A percentile compares a stretch with the other conserved stretches of the same genome.
phyloP scores from a whole-genome alignment of 2,888 invertebrate species.

The Liposcelis brunnea region DNA sequence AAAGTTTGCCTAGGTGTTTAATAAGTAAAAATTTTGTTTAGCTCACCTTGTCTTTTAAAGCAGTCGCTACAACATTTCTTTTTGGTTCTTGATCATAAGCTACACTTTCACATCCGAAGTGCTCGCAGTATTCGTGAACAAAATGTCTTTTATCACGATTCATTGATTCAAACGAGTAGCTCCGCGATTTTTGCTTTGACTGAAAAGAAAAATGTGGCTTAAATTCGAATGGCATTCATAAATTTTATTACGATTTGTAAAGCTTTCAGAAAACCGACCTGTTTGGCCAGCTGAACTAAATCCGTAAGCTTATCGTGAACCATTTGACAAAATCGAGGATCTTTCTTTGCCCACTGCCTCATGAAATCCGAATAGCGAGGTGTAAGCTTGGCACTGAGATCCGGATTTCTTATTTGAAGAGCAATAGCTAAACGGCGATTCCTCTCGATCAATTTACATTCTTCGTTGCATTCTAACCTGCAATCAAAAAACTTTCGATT shows the following conservation, averaged over 20 bases:
- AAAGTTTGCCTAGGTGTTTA: background rate
- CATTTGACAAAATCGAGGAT: conserved; percentile 59
- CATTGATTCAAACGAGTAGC: conserved; percentile 85
- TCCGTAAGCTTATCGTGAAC: conserved; percentile 71
- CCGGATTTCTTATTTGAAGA: conserved; percentile 82
- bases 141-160: conserved; percentile 81
- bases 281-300: conserved; percentile 72
- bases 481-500: too few relatives aligned
- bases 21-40: background rate
- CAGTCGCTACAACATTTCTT: conserved; percentile 86
- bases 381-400: conserved; percentile 57
- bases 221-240: background rate
- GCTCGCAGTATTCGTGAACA: conserved; percentile 86
- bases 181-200: conserved; percentile 63
- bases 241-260: background rate
- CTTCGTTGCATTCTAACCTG: conserved; percentile 82
- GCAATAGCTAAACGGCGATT: conserved; percentile 80
- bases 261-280: conserved; percentile 31
- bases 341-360: conserved; percentile 63
- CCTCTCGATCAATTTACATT: conserved; percentile 73
- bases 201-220: conserved; percentile 23
- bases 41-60: conserved; percentile 54
- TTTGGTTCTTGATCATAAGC: conserved; percentile 94
- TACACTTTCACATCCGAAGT: conserved; percentile 84
- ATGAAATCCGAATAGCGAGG: conserved; percentile 78